A percentile compares a stretch with the other conserved stretches of the same genome.
phyloP scores from a whole-genome alignment of 2,113 vertebrate genomes.

The Megaceryle maxima region DNA sequence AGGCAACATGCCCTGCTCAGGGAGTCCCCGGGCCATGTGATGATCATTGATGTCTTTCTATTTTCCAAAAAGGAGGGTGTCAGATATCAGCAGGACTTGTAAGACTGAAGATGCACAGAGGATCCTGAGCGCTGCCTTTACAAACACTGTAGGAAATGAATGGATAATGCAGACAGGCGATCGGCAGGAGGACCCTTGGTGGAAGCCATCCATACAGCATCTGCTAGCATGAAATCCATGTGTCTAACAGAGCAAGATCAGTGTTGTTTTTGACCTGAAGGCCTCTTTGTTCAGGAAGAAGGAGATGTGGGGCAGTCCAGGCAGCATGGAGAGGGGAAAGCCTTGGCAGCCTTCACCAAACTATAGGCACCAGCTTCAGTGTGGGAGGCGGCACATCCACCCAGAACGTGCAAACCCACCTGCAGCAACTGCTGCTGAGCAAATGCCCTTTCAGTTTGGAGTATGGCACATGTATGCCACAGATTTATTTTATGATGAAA shows the following conservation, averaged over 20 bases:
- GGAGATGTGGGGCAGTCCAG: background rate
- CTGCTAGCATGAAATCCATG: background rate
- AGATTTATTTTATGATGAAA: background rate
- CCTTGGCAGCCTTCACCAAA: background rate
- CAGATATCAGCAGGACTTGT: background rate
- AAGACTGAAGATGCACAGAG: background rate
- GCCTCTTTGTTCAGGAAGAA: conserved; percentile 6
- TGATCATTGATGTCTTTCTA: too few relatives aligned
- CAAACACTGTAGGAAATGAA: accelerated
- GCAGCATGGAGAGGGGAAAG: background rate
- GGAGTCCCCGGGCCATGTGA: accelerated
- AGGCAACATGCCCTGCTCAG: accelerated
- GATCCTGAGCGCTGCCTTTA: background rate
- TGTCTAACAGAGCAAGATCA: background rate
- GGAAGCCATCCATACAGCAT: background rate
- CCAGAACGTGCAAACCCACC: background rate
- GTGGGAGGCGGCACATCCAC: background rate
- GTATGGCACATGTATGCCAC: background rate
- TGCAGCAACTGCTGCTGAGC: background rate
- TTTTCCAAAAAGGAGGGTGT: background rate
- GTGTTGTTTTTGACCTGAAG: background rate
- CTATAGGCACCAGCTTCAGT: background rate
- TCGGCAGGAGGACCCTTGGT: background rate
- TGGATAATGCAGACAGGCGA: accelerated
- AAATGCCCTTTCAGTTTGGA: background rate